Percentiles rank a stretch among this genome's conserved stretches.
phyloP scores from a whole-genome alignment of 2,797 vertebrate species.

The Taeniopygia guttata region DNA sequence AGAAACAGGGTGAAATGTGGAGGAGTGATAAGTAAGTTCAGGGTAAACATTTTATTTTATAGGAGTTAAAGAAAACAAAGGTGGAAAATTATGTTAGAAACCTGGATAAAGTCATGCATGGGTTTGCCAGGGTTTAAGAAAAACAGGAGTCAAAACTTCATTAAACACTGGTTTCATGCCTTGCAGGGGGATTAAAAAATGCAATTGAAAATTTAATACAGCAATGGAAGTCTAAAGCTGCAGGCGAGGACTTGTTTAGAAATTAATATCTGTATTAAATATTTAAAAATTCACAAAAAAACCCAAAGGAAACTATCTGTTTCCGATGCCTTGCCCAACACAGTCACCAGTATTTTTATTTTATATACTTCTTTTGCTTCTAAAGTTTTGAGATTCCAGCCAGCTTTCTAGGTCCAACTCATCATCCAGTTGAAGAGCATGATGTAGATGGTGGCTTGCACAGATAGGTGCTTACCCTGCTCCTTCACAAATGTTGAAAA shows the following conservation, averaged over 20 bases:
- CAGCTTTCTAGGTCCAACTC: background rate
- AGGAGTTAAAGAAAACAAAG: background rate
- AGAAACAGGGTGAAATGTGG: background rate
- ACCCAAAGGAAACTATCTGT: background rate
- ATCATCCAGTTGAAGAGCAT: background rate
- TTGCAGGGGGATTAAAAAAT: background rate
- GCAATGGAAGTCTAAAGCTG: background rate
- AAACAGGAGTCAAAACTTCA: background rate
- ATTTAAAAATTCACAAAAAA: background rate
- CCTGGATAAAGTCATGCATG: background rate
- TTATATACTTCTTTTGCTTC: background rate
- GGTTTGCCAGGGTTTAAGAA: background rate
- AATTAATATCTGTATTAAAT: background rate
- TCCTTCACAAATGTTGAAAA: background rate
- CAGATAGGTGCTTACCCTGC: background rate
- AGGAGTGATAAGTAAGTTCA: background rate
- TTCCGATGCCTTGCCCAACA: background rate
- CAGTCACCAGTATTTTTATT: background rate
- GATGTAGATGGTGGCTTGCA: background rate
- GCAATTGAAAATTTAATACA: background rate
- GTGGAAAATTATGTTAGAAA: background rate
- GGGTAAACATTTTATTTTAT: background rate
- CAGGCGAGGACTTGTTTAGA: background rate
- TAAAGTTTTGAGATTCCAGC: background rate
- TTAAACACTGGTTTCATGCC: background rate